Percentiles rank a stretch among this genome's conserved stretches.
These are phyloP conservation scores for Sipha maydis DNA, from an alignment of 2,888 invertebrate species.

Conservation along the genomic window DNA sequence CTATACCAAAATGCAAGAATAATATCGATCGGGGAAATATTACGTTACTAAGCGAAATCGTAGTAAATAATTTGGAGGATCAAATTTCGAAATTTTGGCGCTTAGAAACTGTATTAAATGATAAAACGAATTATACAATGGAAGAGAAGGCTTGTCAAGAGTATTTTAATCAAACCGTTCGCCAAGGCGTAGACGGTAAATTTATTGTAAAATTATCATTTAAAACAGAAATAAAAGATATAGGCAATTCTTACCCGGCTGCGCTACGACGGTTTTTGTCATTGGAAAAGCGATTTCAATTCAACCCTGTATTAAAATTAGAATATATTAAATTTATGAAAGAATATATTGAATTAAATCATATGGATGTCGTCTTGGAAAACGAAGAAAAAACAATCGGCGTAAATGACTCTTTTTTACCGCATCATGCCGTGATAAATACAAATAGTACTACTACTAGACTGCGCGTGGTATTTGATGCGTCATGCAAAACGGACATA, in stretches of 20 bases:
- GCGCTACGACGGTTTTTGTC: neutral
- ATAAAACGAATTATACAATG: no score
- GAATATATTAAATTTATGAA: neutral
- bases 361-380: neutral
- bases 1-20: no score
- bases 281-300: neutral
- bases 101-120: no score
- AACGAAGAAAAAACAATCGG: neutral
- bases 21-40: no score
- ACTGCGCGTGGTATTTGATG: slow-evolving; percentile 25
- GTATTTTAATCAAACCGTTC: neutral
- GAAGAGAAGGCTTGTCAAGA: neutral
- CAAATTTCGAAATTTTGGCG: no score
- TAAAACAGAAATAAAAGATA: neutral
- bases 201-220: neutral
- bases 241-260: neutral
- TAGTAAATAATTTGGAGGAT: no score
- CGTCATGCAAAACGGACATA: neutral
- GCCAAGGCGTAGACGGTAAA: no score
- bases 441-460: slow-evolving; percentile 7
- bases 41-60: no score
- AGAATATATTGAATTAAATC: neutral
- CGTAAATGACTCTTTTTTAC: slow-evolving; percentile 26
- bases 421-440: slow-evolving; percentile 39
- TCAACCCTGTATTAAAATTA: neutral